These are phyloP conservation scores for Hetaerina titia DNA, from an alignment of 2,888 invertebrate species.

Conservation along the genomic window DNA sequence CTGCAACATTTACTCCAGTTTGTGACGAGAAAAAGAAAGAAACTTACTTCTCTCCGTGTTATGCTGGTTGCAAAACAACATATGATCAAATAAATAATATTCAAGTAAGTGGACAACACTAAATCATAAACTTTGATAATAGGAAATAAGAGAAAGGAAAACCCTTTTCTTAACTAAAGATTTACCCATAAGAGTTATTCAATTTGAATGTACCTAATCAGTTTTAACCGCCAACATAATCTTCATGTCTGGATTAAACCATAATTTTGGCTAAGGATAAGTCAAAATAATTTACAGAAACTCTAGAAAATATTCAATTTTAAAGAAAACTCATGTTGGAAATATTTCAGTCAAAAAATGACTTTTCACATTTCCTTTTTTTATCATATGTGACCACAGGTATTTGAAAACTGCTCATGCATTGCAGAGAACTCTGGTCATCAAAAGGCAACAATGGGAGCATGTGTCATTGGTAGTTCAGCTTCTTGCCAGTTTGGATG, in stretches of 20 bases:
- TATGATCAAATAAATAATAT: not conserved
- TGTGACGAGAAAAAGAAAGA: conserved; percentile 20
- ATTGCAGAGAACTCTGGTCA: not conserved
- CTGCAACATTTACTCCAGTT: conserved; percentile 46
- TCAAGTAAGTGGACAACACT: not conserved
- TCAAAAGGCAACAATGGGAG: conserved; percentile 32
- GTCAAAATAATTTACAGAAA: too few species aligned
- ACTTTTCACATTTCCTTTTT: not conserved
- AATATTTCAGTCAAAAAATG: too few species aligned
- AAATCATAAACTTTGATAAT: too few species aligned
- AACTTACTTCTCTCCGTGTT: conserved; percentile 41
- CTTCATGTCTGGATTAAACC: too few species aligned
- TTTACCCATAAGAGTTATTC: too few species aligned
- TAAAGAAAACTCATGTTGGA: too few species aligned
- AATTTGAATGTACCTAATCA: too few species aligned
- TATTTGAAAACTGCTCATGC: conserved; percentile 51
- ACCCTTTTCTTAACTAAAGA: too few species aligned
- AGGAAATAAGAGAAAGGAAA: too few species aligned
- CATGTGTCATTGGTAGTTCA: conserved; percentile 9
- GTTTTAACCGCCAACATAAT: too few species aligned
- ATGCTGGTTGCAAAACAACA: conserved; percentile 59
- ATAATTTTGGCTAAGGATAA: too few species aligned
- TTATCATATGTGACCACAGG: not conserved
- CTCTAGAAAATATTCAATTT: too few species aligned
- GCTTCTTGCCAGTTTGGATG: conserved; percentile 39